Evolutionary conservation across 2,888 invertebrate genomes (phyloP).

Genomic region (Macaria notata): DNA sequence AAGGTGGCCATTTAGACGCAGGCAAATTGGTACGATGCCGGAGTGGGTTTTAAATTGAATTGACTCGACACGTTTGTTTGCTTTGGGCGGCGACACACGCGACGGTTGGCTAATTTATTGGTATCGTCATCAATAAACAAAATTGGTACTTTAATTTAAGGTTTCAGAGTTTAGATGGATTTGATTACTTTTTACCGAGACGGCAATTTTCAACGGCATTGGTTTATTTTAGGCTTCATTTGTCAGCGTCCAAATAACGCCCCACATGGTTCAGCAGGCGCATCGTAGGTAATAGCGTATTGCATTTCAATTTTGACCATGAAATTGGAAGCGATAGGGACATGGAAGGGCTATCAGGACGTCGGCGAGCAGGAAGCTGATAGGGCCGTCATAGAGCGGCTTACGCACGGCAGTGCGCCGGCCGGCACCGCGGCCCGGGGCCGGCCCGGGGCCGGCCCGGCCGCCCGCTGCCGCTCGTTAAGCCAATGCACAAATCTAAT

Average conservation of each 20-base stretch:
- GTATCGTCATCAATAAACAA: constrained; percentile 42
- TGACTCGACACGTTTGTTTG: constrained; percentile 68
- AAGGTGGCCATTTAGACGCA: constrained; percentile 77
- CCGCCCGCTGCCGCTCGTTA: constrained; percentile 40
- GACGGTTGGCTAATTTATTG: constrained; percentile 56
- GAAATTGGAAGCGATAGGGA: constrained; percentile 26
- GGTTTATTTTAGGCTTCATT: not conserved
- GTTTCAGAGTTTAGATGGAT: not conserved
- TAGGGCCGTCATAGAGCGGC: constrained; percentile 57
- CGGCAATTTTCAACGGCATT: too few relatives aligned
- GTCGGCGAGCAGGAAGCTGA: constrained; percentile 30
- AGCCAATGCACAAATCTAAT: constrained; percentile 69
- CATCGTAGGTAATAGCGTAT: too few relatives aligned
- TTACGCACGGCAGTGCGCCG: constrained; percentile 57
- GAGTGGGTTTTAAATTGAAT: constrained; percentile 74
- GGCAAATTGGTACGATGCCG: constrained; percentile 75
- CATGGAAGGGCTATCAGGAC: constrained; percentile 33
- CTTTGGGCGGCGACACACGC: constrained; percentile 52
- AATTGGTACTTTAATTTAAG: constrained; percentile 31
- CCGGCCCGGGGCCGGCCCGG: constrained; percentile 22
- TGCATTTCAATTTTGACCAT: not conserved
- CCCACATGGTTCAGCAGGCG: too few relatives aligned
- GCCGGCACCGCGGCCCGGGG: not conserved
- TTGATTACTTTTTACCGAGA: too few relatives aligned
- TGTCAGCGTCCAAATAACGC: too few relatives aligned